Base-by-base conservation (phyloP, 2,113 vertebrate species). In the Semicossyphus pulcher region DNA sequence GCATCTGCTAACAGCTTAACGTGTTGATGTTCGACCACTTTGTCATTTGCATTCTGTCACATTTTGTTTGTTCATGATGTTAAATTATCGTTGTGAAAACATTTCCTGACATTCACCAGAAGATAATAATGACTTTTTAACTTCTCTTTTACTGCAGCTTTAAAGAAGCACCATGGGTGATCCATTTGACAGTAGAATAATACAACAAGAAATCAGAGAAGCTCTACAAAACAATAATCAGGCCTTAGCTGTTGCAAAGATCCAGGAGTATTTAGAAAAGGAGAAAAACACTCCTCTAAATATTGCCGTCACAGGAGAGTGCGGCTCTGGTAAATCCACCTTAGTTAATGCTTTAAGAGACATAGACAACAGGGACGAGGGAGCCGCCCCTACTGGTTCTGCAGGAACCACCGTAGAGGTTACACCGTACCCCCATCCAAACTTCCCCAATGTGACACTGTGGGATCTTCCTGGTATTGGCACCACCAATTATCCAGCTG, bases 401-500 rank as follows among this genome's bases (percentile, higher is more conserved):
- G 53, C 20, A 31, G 78, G 80, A 54, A 77, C 52, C 0, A 81
- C 83, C 29, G 3, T 0, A 0, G 6, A 52, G 0, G n/a, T 49
- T 1, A 39, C 1, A n/a, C 0, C 23, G 1, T 81, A 81, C 48
- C 10, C 4, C 12, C 68, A 80, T 68, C 82, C 77, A 59, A 23
- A 70, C 9, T 59, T 36, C 15, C 51, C 62, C 32, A 80, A 72
- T 7, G 51, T 84, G 4, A 47, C 10, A 18, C 2, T 81, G 0
- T 81, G 69, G 76, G 80, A 77, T 62, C 63, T 86, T 21, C 80
- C 84, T 80, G 84, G 80, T 1, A 15, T 80, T 3, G 73, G 80
- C 0, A 71, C 76, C 37, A 48, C 23, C 0, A 70, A 12, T 0
- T 80, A 73, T 28, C 58, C 80, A 48, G 80, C 72, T 44, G 25